A percentile compares a stretch with the other conserved stretches of the same genome.
Conservation (phyloP, 2,797 vertebrate species). For the Chelidonichthys spinosus region DNA sequence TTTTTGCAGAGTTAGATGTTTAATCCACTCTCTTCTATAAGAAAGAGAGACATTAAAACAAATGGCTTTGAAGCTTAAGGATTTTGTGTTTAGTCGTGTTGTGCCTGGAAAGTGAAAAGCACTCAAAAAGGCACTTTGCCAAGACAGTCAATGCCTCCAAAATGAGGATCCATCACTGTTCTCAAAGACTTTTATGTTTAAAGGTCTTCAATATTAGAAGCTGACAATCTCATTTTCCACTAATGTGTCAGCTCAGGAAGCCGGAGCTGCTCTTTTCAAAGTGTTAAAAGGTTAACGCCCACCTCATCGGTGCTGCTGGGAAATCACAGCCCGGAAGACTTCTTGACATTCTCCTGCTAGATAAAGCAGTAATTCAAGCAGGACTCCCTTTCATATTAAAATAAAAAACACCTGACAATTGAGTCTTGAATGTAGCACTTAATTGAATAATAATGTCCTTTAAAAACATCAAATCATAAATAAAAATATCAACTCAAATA, state of each 20-base stretch:
- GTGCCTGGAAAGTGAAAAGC: neutral
- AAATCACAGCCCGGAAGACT: conserved; percentile 6
- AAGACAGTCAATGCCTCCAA: neutral
- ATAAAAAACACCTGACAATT: too few species aligned
- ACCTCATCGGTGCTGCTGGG: neutral
- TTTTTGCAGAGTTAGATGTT: neutral
- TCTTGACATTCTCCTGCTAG: conserved; percentile 11
- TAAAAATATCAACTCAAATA: too few species aligned
- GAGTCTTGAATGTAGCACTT: too few species aligned
- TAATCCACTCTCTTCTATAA: too few species aligned
- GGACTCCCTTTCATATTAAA: neutral
- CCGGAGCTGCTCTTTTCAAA: neutral
- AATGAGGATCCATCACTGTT: neutral
- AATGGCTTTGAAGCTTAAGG: neutral
- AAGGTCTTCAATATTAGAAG: neutral
- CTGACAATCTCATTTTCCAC: neutral
- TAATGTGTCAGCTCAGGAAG: neutral
- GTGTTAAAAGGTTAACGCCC: neutral
- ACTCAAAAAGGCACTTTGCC: neutral
- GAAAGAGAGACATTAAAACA: neutral
- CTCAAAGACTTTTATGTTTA: neutral
- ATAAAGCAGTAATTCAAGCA: neutral
- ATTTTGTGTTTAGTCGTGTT: neutral
- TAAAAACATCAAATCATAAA: too few species aligned
- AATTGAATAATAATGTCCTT: too few species aligned